These are phyloP conservation scores for Lithobates pipiens DNA, from an alignment of 2,797 vertebrate species.

Conservation along the genomic window DNA sequence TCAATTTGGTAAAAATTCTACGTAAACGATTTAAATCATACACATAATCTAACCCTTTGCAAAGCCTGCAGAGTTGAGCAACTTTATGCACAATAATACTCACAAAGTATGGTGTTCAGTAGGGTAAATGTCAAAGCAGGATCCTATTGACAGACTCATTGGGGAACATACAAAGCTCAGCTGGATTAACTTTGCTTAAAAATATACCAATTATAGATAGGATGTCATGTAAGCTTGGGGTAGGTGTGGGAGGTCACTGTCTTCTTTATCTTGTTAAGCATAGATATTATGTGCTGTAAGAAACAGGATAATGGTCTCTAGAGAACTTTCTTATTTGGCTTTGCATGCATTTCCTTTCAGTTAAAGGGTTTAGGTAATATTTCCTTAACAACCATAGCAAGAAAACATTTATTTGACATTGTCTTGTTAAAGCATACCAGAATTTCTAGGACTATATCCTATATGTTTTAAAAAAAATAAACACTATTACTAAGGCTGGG, in stretches of 20 bases:
- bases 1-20: too few species aligned
- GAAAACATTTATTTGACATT: not conserved
- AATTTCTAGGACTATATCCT: too few species aligned
- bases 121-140: not conserved
- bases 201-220: constrained; percentile 37
- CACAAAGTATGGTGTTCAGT: not conserved
- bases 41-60: not conserved
- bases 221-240: not conserved
- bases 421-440: not conserved
- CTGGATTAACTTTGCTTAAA: constrained; percentile 38
- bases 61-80: not conserved
- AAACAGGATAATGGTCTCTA: constrained; percentile 12
- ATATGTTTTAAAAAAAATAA: too few species aligned
- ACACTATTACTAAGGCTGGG: too few species aligned
- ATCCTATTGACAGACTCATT: constrained; percentile 6
- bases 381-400: not conserved
- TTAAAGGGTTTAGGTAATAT: not conserved
- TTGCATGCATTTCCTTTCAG: not conserved
- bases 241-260: not conserved
- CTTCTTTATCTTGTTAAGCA: constrained; percentile 15
- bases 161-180: constrained; percentile 25
- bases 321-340: not conserved
- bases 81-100: not conserved
- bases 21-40: not conserved
- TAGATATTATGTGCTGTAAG: constrained; percentile 9